Evolutionary conservation across 2,113 vertebrate genomes (phyloP).

Genomic region (Camelus dromedarius): DNA sequence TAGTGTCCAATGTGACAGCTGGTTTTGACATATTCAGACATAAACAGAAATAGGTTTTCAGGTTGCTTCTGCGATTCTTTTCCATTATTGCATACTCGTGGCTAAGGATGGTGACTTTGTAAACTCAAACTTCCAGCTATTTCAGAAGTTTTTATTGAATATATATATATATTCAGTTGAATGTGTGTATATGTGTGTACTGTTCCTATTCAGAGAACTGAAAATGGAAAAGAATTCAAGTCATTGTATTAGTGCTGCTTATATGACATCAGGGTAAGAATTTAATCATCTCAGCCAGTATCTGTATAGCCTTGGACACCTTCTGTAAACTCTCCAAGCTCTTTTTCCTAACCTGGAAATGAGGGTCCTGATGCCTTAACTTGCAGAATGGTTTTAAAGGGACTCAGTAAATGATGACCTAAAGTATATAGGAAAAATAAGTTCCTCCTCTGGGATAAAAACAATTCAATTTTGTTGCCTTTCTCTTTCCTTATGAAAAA

Average conservation of each 20-base stretch:
- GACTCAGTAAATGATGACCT: not conserved
- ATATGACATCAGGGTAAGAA: not conserved
- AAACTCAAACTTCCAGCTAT: slow-evolving; percentile 24
- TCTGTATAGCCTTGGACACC: not conserved
- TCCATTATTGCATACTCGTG: slow-evolving; percentile 35
- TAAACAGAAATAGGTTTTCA: slow-evolving; percentile 35
- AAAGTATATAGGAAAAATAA: not conserved
- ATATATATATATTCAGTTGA: not conserved
- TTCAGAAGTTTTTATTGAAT: not conserved
- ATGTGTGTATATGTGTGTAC: not conserved
- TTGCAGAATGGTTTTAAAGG: not conserved
- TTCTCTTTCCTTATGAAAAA: slow-evolving; percentile 5
- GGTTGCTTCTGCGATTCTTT: not conserved
- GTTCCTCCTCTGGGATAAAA: not conserved
- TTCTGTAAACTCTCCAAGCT: not conserved
- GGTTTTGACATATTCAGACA: slow-evolving; percentile 23
- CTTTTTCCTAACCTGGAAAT: not conserved
- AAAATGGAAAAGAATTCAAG: slow-evolving; percentile 24
- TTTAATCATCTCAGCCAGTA: not conserved
- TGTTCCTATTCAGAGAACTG: not conserved
- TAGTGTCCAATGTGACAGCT: slow-evolving; percentile 48
- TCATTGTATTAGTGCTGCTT: not conserved
- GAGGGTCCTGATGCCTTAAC: not conserved
- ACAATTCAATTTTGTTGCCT: not conserved
- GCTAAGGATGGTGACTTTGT: slow-evolving; percentile 26